phyloP scores from a whole-genome alignment of 2,888 invertebrate genomes.

The Sesia apiformis region DNA sequence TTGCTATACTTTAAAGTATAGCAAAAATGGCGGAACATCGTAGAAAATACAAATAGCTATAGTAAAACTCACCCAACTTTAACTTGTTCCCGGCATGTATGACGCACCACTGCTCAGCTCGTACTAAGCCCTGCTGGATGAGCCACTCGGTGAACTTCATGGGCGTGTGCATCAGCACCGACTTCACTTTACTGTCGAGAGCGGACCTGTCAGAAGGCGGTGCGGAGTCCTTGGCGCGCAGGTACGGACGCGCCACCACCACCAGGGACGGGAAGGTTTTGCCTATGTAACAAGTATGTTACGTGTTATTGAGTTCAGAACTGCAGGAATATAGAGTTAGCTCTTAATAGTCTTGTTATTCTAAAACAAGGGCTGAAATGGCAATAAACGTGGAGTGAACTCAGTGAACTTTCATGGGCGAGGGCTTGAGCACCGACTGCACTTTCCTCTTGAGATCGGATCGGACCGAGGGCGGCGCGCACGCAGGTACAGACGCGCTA shows the following conservation, averaged over 20 bases:
- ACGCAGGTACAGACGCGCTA: slow-evolving; percentile 85
- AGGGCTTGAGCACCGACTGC: slow-evolving; percentile 87
- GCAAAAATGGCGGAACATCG: background rate
- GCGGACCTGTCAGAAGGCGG: slow-evolving; percentile 74
- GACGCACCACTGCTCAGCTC: slow-evolving; percentile 85
- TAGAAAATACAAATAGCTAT: background rate
- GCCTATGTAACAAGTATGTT: slow-evolving; percentile 45
- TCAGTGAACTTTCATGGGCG: slow-evolving; percentile 91
- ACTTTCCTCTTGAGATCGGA: slow-evolving; percentile 83
- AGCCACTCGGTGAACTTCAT: slow-evolving; percentile 93
- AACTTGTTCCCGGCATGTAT: slow-evolving; percentile 80
- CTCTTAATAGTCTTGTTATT: too few relatives aligned
- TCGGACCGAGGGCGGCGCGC: slow-evolving; percentile 74
- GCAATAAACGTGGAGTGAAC: slow-evolving; percentile 34
- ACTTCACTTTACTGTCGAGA: slow-evolving; percentile 86
- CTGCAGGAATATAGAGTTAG: too few relatives aligned
- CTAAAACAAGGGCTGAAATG: too few relatives aligned
- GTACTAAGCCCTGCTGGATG: slow-evolving; percentile 87
- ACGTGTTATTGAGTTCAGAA: too few relatives aligned
- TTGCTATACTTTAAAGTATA: too few relatives aligned
- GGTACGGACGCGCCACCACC: slow-evolving; percentile 86
- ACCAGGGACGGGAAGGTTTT: slow-evolving; percentile 91
- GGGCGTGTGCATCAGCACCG: slow-evolving; percentile 85
- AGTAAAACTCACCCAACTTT: slow-evolving; percentile 76
- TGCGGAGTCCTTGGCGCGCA: slow-evolving; percentile 79